Evolutionary conservation across 2,888 invertebrate species (phyloP).

Genomic region (Panorpa germanica): DNA sequence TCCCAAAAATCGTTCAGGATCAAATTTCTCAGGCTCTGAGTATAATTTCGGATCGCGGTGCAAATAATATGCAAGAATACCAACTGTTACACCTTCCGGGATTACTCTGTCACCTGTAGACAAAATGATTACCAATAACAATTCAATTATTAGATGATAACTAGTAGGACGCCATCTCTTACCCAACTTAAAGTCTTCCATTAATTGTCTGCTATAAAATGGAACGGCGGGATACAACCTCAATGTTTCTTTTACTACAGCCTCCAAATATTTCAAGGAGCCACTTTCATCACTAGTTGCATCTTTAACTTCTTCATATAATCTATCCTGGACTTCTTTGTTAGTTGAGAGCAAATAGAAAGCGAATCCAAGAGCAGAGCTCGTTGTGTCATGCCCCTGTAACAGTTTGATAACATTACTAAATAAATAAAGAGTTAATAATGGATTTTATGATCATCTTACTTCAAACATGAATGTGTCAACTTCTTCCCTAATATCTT

Average conservation of each 20-base stretch:
- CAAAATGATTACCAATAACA: too few relatives aligned
- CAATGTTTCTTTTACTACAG: slow-evolving; percentile 35
- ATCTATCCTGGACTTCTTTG: slow-evolving; percentile 25
- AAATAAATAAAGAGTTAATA: too few relatives aligned
- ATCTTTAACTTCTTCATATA: slow-evolving; percentile 22
- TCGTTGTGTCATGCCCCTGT: slow-evolving; percentile 35
- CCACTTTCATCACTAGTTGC: slow-evolving; percentile 22
- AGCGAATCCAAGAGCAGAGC: slow-evolving; percentile 29
- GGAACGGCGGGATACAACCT: slow-evolving; percentile 35
- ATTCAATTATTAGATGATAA: too few relatives aligned
- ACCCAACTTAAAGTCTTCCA: slow-evolving; percentile 26
- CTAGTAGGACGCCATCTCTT: too few relatives aligned
- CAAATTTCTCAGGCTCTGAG: slow-evolving; percentile 24
- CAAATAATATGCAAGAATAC: slow-evolving; percentile 23
- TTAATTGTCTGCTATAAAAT: slow-evolving; percentile 24
- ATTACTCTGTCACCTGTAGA: slow-evolving; percentile 21
- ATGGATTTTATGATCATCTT: neutral
- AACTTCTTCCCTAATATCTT: slow-evolving; percentile 32
- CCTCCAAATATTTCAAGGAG: slow-evolving; percentile 30
- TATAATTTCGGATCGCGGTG: slow-evolving; percentile 27
- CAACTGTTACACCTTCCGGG: slow-evolving; percentile 23
- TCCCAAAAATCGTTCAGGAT: slow-evolving; percentile 21
- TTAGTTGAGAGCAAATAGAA: slow-evolving; percentile 29
- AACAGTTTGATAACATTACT: too few relatives aligned
- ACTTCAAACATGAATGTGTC: slow-evolving; percentile 35